Conservation (phyloP, 2,113 vertebrate genomes). For the Melospiza melodia region DNA sequence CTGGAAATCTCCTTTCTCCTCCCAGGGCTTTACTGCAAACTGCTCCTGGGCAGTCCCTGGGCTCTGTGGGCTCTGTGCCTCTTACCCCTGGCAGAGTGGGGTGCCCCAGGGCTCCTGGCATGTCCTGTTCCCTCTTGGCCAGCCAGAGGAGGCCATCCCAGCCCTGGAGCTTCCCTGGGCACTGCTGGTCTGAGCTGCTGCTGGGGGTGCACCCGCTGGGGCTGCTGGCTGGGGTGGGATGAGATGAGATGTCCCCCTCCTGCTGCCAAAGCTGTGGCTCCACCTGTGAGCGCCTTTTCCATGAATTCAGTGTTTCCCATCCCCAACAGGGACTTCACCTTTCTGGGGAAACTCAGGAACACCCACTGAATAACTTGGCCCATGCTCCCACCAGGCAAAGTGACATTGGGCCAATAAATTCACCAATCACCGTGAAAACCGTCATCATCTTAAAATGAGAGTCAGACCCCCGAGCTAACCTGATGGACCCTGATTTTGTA, state of each 20-base stretch:
- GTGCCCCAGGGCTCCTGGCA: background rate
- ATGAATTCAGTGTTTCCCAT: background rate
- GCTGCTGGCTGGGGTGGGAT: background rate
- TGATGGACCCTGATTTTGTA: background rate
- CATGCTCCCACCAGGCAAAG: rapidly evolving
- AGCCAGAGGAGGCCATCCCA: background rate
- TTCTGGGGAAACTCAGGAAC: background rate
- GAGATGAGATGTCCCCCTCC: rapidly evolving
- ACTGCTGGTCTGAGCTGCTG: rapidly evolving
- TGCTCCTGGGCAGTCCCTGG: background rate
- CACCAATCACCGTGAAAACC: background rate
- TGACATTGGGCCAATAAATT: background rate
- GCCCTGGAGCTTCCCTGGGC: background rate
- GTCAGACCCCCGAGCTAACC: background rate
- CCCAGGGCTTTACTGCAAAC: background rate
- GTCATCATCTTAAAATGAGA: background rate
- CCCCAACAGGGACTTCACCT: background rate
- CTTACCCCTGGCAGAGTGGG: background rate
- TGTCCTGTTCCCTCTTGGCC: background rate
- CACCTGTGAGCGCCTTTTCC: background rate
- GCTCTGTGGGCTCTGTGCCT: rapidly evolving
- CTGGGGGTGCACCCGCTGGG: background rate
- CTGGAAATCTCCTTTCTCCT: background rate
- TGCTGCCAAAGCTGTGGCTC: background rate
- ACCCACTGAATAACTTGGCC: rapidly evolving